These are phyloP conservation scores for Minunthozetes semirufus DNA, from an alignment of 2,888 invertebrate genomes.

Conservation along the genomic window DNA sequence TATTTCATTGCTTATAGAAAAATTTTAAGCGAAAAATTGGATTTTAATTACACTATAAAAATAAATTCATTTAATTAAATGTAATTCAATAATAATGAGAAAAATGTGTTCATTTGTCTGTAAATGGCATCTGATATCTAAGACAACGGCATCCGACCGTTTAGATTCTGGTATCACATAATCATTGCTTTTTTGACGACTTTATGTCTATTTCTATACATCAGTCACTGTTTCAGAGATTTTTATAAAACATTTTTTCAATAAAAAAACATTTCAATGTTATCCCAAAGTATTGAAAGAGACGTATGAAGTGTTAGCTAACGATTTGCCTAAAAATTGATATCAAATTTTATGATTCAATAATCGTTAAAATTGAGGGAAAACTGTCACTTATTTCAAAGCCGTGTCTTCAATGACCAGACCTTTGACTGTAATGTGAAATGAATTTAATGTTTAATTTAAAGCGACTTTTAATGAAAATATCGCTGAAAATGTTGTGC, in stretches of 20 bases:
- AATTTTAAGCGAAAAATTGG: not conserved
- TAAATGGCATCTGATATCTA: conserved; percentile 13
- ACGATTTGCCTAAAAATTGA: not conserved
- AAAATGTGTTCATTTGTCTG: not conserved
- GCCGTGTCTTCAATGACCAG: not conserved
- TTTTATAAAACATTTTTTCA: not conserved
- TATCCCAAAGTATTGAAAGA: no score
- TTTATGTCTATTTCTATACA: not conserved
- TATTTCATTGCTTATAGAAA: no score
- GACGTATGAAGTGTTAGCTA: no score
- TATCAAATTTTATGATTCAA: not conserved
- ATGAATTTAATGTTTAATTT: no score
- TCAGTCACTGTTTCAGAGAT: not conserved
- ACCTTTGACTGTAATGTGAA: not conserved
- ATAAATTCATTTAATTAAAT: no score
- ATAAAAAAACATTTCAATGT: not conserved
- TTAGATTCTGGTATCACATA: not conserved
- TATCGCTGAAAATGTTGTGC: not conserved
- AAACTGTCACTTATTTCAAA: not conserved
- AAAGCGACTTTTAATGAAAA: not conserved
- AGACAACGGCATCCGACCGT: conserved; percentile 24
- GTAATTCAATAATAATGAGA: not conserved
- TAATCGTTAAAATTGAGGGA: not conserved
- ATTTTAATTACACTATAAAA: not conserved
- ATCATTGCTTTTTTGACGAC: not conserved